Percentiles rank a stretch among this genome's conserved stretches.
phyloP scores from a whole-genome alignment of 2,888 invertebrate species.

The Oeneis ivallda region DNA sequence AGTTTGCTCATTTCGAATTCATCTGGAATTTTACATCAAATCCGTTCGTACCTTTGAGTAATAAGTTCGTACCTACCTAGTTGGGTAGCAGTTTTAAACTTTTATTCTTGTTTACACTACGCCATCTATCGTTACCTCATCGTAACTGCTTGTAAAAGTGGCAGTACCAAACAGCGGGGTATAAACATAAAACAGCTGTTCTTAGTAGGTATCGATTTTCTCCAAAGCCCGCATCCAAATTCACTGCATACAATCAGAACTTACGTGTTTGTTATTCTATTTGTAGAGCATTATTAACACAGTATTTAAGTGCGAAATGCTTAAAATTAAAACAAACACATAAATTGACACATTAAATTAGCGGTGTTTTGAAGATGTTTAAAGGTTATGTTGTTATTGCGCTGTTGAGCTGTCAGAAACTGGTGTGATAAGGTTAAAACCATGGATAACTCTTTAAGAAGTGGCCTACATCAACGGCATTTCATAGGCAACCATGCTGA shows the following conservation, averaged over 20 bases:
- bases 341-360: not conserved
- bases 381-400: conserved; percentile 57
- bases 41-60: no score
- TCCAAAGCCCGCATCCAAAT: conserved; percentile 56
- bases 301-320: conserved; percentile 2
- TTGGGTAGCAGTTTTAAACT: no score
- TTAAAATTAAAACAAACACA: not conserved
- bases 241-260: conserved; percentile 59
- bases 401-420: conserved; percentile 37
- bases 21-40: no score
- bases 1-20: no score
- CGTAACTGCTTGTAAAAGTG: conserved; percentile 12
- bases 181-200: conserved; percentile 61
- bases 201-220: conserved; percentile 67
- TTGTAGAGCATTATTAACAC: conserved; percentile 2
- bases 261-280: conserved; percentile 28
- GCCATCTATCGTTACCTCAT: conserved; percentile 49
- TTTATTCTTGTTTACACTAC: no score
- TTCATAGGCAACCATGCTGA: conserved; percentile 65
- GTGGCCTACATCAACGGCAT: conserved; percentile 61
- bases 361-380: conserved; percentile 26
- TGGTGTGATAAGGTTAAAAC: conserved; percentile 41
- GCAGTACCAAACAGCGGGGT: conserved; percentile 19
- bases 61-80: no score
- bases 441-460: conserved; percentile 56